Evolutionary conservation across 2,113 vertebrate genomes (phyloP), one percentile per base, ranked within the genome.

Genomic region (Equus przewalskii): DNA sequence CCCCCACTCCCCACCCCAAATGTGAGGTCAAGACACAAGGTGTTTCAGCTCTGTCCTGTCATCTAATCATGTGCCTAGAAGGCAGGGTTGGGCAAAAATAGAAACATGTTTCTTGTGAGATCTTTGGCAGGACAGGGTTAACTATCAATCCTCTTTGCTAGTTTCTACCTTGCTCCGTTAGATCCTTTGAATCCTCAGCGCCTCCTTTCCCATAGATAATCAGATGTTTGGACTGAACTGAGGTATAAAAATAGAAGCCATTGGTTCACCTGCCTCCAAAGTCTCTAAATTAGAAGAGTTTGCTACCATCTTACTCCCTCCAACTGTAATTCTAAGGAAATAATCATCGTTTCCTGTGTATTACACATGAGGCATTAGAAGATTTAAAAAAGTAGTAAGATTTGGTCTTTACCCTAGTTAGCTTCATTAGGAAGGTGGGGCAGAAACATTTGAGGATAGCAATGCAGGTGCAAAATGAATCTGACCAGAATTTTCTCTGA

Each of bases 241-340:
- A 92, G 2, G 1, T 82, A 62, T 46, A 60, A 49, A 54, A 91
- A 82, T 64, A 89, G 72, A 95, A 95, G 14, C 41, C 81, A 54
- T 92, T 91, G 8, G 41, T 84, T 96, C 84, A 79, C 7, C 54
- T 81, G 10, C 30, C 33, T 96, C 58, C 16, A 87, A 19, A 87
- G 14, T 91, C 65, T 89, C 21, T 60, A 93, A 93, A 19, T 67
- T 62, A 60, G 14, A 69, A 94, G 65, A 91, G 56, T 92, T 84
- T 89, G 10, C 41, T 10, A 67, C 33, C 5, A 3, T 88, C 21
- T 85, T 82, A 21, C 30, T 72, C 69, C 60, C 28, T 79, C 62
- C 30, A 87, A 14, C 54, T 90, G 7, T 91, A 87, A 51, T 93
- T 93, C 46, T 89, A 76, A 94, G 95, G 94, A 84, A 93, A 2